A percentile compares a stretch with the other conserved stretches of the same genome.
phyloP scores from a whole-genome alignment of 2,888 invertebrate species.

The Oxycera nigricornis region DNA sequence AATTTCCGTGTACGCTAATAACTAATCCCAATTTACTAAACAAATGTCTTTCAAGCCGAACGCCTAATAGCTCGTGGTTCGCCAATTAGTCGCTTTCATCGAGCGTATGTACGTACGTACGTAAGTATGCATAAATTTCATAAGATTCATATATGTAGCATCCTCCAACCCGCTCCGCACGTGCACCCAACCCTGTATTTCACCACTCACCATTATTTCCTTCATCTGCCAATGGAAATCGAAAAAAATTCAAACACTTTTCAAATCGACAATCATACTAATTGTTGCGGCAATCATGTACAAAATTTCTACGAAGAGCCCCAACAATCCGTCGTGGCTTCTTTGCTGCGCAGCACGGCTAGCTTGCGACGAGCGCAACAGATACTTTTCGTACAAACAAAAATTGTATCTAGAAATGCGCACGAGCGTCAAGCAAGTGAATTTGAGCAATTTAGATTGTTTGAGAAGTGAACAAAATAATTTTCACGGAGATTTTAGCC shows the following conservation, averaged over 20 bases:
- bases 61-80: not conserved
- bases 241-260: slow-evolving; percentile 15
- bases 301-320: not conserved
- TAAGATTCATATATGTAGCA: too few species aligned
- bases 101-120: too few species aligned
- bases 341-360: not conserved
- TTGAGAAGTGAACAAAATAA: slow-evolving; percentile 28
- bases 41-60: not conserved
- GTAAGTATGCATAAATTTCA: not conserved
- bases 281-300: slow-evolving; percentile 20
- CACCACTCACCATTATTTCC: not conserved
- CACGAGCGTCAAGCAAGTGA: slow-evolving; percentile 34
- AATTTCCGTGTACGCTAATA: too few species aligned
- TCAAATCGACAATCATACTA: slow-evolving; percentile 36
- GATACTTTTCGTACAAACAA: not conserved
- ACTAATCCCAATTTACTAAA: slow-evolving; percentile 6
- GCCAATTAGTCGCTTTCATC: slow-evolving; percentile 10
- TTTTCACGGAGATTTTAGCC: slow-evolving; percentile 10
- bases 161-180: not conserved
- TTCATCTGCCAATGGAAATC: slow-evolving; percentile 27
- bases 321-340: not conserved
- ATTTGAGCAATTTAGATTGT: slow-evolving; percentile 31
- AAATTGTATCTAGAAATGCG: slow-evolving; percentile 20
- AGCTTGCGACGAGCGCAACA: not conserved
- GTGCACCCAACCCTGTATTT: not conserved